A percentile compares a stretch with the other conserved stretches of the same genome.
phyloP scores from a whole-genome alignment of 2,113 vertebrate species.

The Corvus moneduloides region DNA sequence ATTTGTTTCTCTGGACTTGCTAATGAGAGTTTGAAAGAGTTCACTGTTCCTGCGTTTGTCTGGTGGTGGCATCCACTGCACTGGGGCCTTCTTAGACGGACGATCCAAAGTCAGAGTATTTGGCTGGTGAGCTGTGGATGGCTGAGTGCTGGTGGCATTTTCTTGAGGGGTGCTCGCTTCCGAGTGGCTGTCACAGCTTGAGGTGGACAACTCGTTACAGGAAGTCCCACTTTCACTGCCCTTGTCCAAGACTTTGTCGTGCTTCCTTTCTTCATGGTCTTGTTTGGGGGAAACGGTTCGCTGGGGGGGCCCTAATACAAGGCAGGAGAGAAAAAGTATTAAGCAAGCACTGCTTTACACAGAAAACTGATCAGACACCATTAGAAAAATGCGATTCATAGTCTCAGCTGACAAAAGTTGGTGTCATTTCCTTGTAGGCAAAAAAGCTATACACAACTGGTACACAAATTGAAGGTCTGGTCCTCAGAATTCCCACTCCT shows the following conservation, averaged over 20 bases:
- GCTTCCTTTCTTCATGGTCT: conserved; percentile 80
- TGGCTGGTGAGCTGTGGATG: conserved; percentile 77
- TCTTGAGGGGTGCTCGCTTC: conserved; percentile 86
- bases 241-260: conserved; percentile 81
- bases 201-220: conserved; percentile 86
- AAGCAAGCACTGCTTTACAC: background rate
- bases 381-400: background rate
- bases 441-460: background rate
- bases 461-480: background rate
- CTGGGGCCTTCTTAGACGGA: conserved; percentile 80
- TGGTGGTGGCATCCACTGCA: conserved; percentile 84
- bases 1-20: conserved; percentile 82
- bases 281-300: conserved; percentile 78
- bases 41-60: conserved; percentile 91
- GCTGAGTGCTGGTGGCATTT: conserved; percentile 68
- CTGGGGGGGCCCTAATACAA: conserved; percentile 78
- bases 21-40: conserved; percentile 89
- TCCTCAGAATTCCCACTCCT: background rate
- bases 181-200: conserved; percentile 88
- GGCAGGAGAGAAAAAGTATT: conserved; percentile 6
- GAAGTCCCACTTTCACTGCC: conserved; percentile 89
- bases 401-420: background rate
- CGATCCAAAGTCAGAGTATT: conserved; percentile 86
- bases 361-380: background rate
- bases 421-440: background rate